Evolutionary conservation across 2,888 invertebrate genomes (phyloP), one percentile per base, ranked within the genome.

Genomic region (Meghimatium bilineatum): DNA sequence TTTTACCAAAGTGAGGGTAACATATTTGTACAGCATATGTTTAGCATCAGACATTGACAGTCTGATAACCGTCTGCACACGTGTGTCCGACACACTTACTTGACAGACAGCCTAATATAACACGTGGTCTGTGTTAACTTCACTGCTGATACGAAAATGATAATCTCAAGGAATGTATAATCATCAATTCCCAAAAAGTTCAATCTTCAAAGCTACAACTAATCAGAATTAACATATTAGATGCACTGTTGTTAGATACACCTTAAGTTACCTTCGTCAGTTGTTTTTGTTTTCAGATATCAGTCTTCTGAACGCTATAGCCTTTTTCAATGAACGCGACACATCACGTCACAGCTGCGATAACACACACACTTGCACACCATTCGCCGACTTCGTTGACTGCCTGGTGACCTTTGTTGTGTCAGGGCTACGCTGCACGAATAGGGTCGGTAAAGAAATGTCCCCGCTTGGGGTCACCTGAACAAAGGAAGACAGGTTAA

Each of bases 341-440:
- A 66, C 66, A 66, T 12, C 66, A 32, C 0, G 66, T 66, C 66
- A 66, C 66, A 66, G 66, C 66, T 66, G 32, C 66, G 32, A 12
- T 20, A 66, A 32, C 66, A 32, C 29, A 66, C 63, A 63, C 56
- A 56, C 56, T 12, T 3, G 26, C 17, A 56, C 56, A 56, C 56
- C 6, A 17, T 23, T 23, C 20, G 20, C 60, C 60, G 32, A 20
- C 66, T 32, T 66, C 32, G 32, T 66, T 66, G 66, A 66, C 66
- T 66, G 66, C 32, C 66, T 66, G 66, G 66, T 66, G 66, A 66
- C 66, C 66, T 66, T 66, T 66, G 32, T 66, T 66, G 66, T 66
- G 29, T 44, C 44, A 44, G 29, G 66, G 63, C 32, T 66, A 32
- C 8, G 20, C 32, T 66, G 66, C 32, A 23, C 10, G 66, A 29